These are phyloP conservation scores for Hedya salicella DNA, from an alignment of 2,888 invertebrate species.

Conservation along the genomic window DNA sequence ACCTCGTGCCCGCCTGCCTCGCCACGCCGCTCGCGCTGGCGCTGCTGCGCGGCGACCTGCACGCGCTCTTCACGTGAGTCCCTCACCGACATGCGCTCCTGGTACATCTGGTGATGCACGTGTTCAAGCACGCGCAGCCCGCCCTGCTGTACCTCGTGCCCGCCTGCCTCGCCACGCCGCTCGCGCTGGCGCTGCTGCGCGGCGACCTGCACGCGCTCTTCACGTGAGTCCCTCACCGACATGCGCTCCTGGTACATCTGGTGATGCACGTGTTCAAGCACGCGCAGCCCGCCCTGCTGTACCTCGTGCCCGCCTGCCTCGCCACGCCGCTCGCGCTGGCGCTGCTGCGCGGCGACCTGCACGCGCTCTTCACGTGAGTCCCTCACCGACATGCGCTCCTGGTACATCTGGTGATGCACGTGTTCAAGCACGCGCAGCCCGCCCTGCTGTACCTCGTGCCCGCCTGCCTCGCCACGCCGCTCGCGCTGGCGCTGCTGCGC, in stretches of 20 bases:
- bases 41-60: slow-evolving; percentile 88
- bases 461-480: slow-evolving; percentile 96
- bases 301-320: slow-evolving; percentile 98
- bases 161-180: slow-evolving; percentile 96
- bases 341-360: slow-evolving; percentile 94
- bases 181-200: slow-evolving; percentile 93
- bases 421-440: slow-evolving; percentile 99
- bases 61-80: too few relatives aligned
- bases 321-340: slow-evolving; percentile 96
- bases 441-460: slow-evolving; percentile 99
- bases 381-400: slow-evolving; percentile 88
- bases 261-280: slow-evolving; percentile 99
- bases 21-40: slow-evolving; percentile 96
- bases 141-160: slow-evolving; percentile 99
- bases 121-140: slow-evolving; percentile 99
- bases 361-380: slow-evolving; percentile 94
- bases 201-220: slow-evolving; percentile 96
- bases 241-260: too few relatives aligned
- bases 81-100: too few relatives aligned
- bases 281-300: slow-evolving; percentile 98
- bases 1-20: slow-evolving; percentile 89
- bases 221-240: slow-evolving; percentile 93
- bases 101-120: too few relatives aligned
- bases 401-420: slow-evolving; percentile 99
- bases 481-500: slow-evolving; percentile 93